Percentiles rank a stretch among this genome's conserved stretches.
Evolutionary conservation across 1,140 invertebrate genomes (phyloP).

Genomic region (Liolophura sinensis): DNA sequence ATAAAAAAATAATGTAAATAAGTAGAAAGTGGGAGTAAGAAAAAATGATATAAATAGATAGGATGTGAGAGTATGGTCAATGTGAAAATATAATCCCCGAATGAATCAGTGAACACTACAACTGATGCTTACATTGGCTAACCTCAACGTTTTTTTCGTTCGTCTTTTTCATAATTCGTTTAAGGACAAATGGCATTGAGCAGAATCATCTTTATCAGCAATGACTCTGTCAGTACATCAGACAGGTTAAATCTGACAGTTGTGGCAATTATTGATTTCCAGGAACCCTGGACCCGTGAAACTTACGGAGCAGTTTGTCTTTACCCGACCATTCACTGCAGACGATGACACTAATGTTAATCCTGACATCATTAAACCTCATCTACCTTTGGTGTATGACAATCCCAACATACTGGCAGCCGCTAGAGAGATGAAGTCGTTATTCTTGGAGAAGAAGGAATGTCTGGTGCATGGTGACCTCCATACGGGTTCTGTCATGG

Average conservation of each 20-base stretch:
- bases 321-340: slow-evolving; percentile 31
- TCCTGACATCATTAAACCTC: slow-evolving; percentile 21
- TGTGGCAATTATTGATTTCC: neutral
- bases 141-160: too few relatives aligned
- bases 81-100: too few relatives aligned
- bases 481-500: slow-evolving; percentile 41
- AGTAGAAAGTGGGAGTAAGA: neutral
- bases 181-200: too few relatives aligned
- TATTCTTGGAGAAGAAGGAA: slow-evolving; percentile 42
- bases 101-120: too few relatives aligned
- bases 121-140: too few relatives aligned
- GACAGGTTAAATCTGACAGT: too few relatives aligned
- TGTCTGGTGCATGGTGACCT: slow-evolving; percentile 43
- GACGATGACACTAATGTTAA: slow-evolving; percentile 29
- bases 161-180: too few relatives aligned
- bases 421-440: slow-evolving; percentile 23
- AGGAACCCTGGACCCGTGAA: slow-evolving; percentile 31
- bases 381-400: slow-evolving; percentile 22
- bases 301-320: slow-evolving; percentile 34
- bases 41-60: too few relatives aligned
- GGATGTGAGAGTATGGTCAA: too few relatives aligned
- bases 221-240: too few relatives aligned
- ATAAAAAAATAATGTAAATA: neutral
- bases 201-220: too few relatives aligned
- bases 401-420: slow-evolving; percentile 22